Evolutionary conservation across 2,113 vertebrate species (phyloP), one percentile per base, ranked within the genome.

Genomic region (Anthoscopus minutus): DNA sequence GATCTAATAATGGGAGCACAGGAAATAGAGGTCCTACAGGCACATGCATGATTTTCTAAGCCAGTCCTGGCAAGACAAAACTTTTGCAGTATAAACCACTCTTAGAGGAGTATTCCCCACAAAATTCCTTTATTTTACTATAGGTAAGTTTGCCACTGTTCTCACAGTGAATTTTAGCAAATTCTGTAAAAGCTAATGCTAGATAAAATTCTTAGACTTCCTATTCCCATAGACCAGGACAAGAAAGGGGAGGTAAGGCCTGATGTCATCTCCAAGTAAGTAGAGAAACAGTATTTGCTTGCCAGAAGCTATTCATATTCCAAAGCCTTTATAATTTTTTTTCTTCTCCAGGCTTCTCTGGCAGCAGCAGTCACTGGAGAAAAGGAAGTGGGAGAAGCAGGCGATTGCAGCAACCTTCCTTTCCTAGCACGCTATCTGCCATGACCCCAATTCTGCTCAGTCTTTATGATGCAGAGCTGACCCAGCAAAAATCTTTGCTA

Each of bases 401-500:
- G 48, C 15, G 15, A 19, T 21, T 56, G 21, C 40, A 47, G 27
- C n/a, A 38, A 51, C 14, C 22, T 53, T 3, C 40, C 37, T 48
- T 48, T 60, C 24, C 47, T 24, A 40, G 44, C 3, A 28, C 30
- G 9, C 9, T 27, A 0, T 23, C 65, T 91, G 48, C 53, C 13
- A 4, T 1, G 27, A 38, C n/a, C 24, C 44, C 56, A 61, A 38
- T 13, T 62, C 62, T 73, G 38, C 58, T 61, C 70, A 40, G 58
- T 42, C 45, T 24, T 47, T 28, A 11, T n/a, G n/a, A 72, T 24
- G 42, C 71, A 81, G 61, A 78, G 53, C 27, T 69, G 58, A 30
- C 30, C 40, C 67, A 86, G 51, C 22, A 67, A 37, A 95, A 54
- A 84, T 86, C 90, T 96, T 96, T 96, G 95, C 88, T 95, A 94